Conservation (phyloP, 2,888 invertebrate species). For the Metopia argyrocephala region DNA sequence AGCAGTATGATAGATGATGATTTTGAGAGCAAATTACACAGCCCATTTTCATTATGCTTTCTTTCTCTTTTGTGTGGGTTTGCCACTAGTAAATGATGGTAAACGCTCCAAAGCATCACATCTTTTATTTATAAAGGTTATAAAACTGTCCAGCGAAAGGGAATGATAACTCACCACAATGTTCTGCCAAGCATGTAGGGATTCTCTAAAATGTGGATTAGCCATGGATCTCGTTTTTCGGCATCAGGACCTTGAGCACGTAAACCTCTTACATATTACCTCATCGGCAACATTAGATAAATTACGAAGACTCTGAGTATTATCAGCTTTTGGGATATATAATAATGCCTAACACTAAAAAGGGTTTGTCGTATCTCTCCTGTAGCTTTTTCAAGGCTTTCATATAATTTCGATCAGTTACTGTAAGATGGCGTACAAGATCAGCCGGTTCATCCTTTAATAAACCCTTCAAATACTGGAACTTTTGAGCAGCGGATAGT, state of each 20-base stretch:
- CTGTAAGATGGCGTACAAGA: conserved; percentile 32
- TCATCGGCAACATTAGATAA: conserved; percentile 44
- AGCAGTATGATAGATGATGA: conserved; percentile 29
- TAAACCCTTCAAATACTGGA: conserved; percentile 30
- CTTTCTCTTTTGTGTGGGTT: neutral
- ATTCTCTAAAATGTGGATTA: conserved; percentile 18
- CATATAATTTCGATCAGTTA: conserved; percentile 45
- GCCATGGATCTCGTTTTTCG: conserved; percentile 49
- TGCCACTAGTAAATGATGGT: neutral
- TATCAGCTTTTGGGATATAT: neutral
- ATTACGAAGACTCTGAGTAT: neutral
- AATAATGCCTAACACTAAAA: conserved; percentile 41
- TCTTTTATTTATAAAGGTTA: conserved; percentile 35
- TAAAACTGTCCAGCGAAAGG: conserved; percentile 32
- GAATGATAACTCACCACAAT: conserved; percentile 32
- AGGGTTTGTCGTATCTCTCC: conserved; percentile 45
- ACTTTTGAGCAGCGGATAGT: conserved; percentile 3
- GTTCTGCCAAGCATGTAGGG: conserved; percentile 41
- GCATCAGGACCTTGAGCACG: conserved; percentile 36
- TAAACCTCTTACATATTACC: conserved; percentile 37
- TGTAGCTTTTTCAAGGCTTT: conserved; percentile 48
- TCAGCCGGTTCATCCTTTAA: conserved; percentile 27
- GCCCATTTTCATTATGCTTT: neutral
- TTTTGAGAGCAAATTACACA: conserved; percentile 14
- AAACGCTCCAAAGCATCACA: conserved; percentile 37